phyloP scores from a whole-genome alignment of 2,888 invertebrate species.

The Prosopocoilus inquinatus region DNA sequence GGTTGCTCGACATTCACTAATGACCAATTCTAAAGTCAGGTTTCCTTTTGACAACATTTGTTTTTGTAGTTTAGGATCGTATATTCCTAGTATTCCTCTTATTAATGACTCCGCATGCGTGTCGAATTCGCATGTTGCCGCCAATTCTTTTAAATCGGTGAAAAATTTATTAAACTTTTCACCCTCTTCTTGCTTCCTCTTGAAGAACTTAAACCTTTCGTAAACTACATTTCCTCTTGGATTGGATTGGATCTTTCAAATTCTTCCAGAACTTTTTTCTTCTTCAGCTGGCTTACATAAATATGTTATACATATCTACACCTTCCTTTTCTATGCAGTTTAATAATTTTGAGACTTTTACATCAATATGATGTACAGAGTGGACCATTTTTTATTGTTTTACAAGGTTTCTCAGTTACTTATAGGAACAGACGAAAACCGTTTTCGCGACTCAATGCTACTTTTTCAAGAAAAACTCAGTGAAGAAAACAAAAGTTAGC shows the following conservation, averaged over 20 bases:
- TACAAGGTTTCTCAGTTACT: too few species aligned
- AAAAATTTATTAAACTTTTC: slow-evolving; percentile 30
- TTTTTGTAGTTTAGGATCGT: slow-evolving; percentile 23
- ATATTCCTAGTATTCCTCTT: slow-evolving; percentile 23
- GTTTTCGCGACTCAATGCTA: too few species aligned
- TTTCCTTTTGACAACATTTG: slow-evolving; percentile 38
- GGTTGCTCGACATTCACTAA: background rate
- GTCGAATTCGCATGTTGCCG: slow-evolving; percentile 16
- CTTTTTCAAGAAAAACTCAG: too few species aligned
- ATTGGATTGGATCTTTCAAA: slow-evolving; percentile 24
- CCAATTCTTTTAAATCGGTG: slow-evolving; percentile 25
- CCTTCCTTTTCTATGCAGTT: too few species aligned
- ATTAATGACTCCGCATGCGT: too few species aligned
- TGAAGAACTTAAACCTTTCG: slow-evolving; percentile 26
- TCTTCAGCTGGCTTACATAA: slow-evolving; percentile 16
- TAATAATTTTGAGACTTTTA: too few species aligned
- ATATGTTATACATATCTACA: slow-evolving; percentile 20
- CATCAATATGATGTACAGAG: too few species aligned
- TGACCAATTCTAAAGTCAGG: background rate
- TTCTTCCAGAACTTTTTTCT: slow-evolving; percentile 14
- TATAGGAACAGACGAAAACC: too few species aligned
- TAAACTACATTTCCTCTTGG: slow-evolving; percentile 40
- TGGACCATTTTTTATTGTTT: too few species aligned
- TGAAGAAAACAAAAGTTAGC: too few species aligned
- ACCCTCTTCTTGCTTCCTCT: slow-evolving; percentile 25